phyloP scores from a whole-genome alignment of 1,140 invertebrate species.

The Plectus sambesii region DNA sequence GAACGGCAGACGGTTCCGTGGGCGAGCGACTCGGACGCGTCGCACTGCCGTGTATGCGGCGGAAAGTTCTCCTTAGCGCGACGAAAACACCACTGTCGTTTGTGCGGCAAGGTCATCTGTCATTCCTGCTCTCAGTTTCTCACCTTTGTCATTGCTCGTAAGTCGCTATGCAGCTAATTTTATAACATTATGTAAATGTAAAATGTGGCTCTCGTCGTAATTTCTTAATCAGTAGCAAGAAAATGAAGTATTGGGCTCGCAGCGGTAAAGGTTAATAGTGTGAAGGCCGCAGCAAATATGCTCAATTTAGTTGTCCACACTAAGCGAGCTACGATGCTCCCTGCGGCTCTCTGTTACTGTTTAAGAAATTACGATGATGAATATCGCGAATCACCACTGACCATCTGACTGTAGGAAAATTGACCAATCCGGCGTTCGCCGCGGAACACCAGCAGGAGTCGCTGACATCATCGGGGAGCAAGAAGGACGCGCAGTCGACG shows the following conservation, averaged over 20 bases:
- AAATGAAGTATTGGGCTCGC: background rate
- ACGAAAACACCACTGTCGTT: slow-evolving; percentile 83
- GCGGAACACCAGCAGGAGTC: slow-evolving; percentile 12
- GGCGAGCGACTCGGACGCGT: slow-evolving; percentile 78
- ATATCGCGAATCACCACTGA: background rate
- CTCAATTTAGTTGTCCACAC: no score
- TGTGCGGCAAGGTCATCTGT: slow-evolving; percentile 91
- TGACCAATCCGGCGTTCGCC: slow-evolving; percentile 51
- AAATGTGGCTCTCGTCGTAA: background rate
- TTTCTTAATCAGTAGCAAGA: no score
- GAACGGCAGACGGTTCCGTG: slow-evolving; percentile 74
- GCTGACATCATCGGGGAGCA: background rate
- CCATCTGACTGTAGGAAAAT: slow-evolving; percentile 51
- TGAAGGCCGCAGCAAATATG: no score
- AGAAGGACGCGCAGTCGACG: slow-evolving; percentile 24
- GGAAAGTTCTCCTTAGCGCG: slow-evolving; percentile 71
- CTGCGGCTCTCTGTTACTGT: no score
- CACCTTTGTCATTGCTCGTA: slow-evolving; percentile 67
- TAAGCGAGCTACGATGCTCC: no score
- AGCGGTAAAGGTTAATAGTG: no score
- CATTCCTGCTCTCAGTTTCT: slow-evolving; percentile 81
- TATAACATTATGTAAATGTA: background rate
- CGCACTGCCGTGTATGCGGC: slow-evolving; percentile 78
- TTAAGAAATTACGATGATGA: slow-evolving; percentile 13
- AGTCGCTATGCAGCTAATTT: slow-evolving; percentile 47